Conservation (phyloP, 2,797 vertebrate species). For the Hydrocynus forskahlii region DNA sequence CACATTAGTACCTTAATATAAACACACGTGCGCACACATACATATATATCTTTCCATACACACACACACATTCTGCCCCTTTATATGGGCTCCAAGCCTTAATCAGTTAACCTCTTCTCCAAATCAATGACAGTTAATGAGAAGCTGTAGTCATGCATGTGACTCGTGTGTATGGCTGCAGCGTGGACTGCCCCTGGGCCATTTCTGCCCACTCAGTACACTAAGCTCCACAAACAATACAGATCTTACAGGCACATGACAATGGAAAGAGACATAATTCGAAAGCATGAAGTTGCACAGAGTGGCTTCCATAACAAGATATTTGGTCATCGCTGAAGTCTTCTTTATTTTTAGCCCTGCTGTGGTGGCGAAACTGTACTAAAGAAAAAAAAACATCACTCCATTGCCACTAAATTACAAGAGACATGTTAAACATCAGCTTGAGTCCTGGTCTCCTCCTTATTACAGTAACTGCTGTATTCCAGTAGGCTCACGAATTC, state of each 20-base stretch:
- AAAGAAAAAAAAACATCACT: constrained; percentile 34
- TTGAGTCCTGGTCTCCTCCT: not conserved
- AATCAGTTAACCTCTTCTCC: not conserved
- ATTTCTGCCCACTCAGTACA: constrained; percentile 7
- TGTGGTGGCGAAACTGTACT: constrained; percentile 30
- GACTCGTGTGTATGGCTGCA: constrained; percentile 2
- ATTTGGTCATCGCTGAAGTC: not conserved
- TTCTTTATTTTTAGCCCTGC: constrained; percentile 47
- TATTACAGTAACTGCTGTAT: not conserved
- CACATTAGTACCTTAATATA: too few species aligned
- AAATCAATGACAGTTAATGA: constrained; percentile 25
- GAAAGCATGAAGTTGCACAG: not conserved
- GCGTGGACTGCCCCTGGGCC: constrained; percentile 1
- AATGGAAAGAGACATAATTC: constrained; percentile 15
- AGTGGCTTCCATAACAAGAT: not conserved
- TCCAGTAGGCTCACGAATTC: not conserved
- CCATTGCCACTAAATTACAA: constrained; percentile 27
- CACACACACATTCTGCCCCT: too few species aligned
- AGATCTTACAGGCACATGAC: constrained; percentile 9
- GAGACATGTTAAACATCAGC: constrained; percentile 38
- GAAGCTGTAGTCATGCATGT: constrained; percentile 12
- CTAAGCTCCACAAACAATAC: not conserved
- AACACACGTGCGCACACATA: too few species aligned
- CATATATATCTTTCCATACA: too few species aligned
- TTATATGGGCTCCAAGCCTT: not conserved